Evolutionary conservation across 2,797 vertebrate genomes (phyloP).

Genomic region (Tadarida brasiliensis): DNA sequence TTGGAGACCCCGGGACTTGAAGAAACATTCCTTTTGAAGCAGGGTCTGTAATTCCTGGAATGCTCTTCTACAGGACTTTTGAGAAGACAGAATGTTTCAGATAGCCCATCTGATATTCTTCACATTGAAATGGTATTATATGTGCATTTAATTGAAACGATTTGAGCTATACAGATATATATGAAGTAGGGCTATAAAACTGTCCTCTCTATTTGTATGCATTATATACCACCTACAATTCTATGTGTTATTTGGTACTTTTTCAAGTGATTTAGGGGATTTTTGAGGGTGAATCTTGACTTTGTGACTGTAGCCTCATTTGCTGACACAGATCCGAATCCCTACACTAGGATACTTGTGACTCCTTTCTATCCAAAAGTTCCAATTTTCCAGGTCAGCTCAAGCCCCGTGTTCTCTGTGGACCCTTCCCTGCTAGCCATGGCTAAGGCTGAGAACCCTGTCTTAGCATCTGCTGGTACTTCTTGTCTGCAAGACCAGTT

Average conservation of each 20-base stretch:
- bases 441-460: not conserved
- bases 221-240: not conserved
- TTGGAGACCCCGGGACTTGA: not conserved
- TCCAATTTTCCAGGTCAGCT: not conserved
- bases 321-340: not conserved
- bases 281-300: slow-evolving; percentile 5
- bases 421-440: not conserved
- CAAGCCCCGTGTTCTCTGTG: not conserved
- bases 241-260: not conserved
- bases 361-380: not conserved
- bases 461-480: not conserved
- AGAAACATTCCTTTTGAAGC: not conserved
- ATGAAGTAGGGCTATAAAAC: not conserved
- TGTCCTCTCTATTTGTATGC: not conserved
- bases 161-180: not conserved
- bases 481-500: not conserved
- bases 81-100: not conserved
- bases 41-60: not conserved
- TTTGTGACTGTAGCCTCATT: not conserved
- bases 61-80: not conserved
- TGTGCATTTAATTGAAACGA: not conserved
- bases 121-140: not conserved
- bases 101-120: not conserved
- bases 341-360: not conserved
- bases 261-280: not conserved